Evolutionary conservation across 2,797 vertebrate species (phyloP).

Genomic region (Coendou prehensilis): DNA sequence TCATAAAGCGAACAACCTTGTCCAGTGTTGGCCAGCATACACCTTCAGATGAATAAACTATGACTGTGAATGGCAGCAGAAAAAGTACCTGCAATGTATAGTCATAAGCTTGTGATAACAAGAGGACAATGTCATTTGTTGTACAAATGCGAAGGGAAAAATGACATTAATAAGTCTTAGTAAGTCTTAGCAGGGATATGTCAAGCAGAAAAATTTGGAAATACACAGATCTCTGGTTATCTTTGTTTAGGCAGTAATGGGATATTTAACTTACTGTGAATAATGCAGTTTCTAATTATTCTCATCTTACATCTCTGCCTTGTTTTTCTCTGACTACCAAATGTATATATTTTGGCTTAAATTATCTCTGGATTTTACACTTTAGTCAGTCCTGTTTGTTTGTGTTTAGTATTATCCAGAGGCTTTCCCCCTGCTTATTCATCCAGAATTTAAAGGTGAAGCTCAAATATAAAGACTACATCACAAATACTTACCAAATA

Average conservation of each 20-base stretch:
- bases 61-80: slow-evolving; percentile 19
- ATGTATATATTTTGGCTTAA: slow-evolving; percentile 43
- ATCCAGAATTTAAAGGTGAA: slow-evolving; percentile 60
- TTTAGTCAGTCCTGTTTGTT: slow-evolving; percentile 28
- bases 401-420: slow-evolving; percentile 35
- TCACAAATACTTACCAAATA: slow-evolving; percentile 57
- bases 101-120: slow-evolving; percentile 37
- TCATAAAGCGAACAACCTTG: slow-evolving; percentile 61
- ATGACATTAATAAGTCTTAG: background rate
- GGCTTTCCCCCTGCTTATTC: background rate
- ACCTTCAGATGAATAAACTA: slow-evolving; percentile 74
- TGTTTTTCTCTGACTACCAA: slow-evolving; percentile 3
- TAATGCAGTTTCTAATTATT: background rate
- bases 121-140: slow-evolving; percentile 38
- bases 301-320: background rate
- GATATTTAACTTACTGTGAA: slow-evolving; percentile 44
- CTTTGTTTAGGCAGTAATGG: slow-evolving; percentile 20
- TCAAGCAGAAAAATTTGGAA: slow-evolving; percentile 45
- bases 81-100: background rate
- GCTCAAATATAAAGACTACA: slow-evolving; percentile 28
- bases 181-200: slow-evolving; percentile 1
- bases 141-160: background rate
- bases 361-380: slow-evolving; percentile 34
- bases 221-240: background rate
- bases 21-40: slow-evolving; percentile 43